Percentiles rank a stretch among this genome's conserved stretches.
These are phyloP conservation scores for Leucoptera coffeella DNA, from an alignment of 2,888 invertebrate species.

Conservation along the genomic window DNA sequence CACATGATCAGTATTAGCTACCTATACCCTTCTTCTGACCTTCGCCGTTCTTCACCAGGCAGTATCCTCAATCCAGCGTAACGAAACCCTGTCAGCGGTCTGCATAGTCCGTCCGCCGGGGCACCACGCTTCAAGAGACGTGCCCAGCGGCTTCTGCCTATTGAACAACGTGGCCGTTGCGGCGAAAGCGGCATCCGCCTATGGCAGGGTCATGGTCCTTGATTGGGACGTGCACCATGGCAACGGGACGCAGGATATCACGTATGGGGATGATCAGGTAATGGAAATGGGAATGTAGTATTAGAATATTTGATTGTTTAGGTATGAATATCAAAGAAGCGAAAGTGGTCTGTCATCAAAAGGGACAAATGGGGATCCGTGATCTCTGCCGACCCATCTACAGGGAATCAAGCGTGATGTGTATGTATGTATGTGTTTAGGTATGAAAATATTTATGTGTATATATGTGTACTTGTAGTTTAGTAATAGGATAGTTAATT, in stretches of 20 bases:
- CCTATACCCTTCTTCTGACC: no score
- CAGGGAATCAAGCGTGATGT: no score
- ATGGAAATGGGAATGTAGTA: constrained; percentile 3
- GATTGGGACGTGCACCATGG: constrained; percentile 98
- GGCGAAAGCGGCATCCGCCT: constrained; percentile 61
- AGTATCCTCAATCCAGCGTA: constrained; percentile 64
- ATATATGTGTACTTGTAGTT: no score
- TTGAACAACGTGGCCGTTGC: constrained; percentile 83
- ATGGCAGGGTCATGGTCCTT: constrained; percentile 62
- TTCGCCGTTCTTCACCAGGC: no score
- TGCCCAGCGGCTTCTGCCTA: constrained; percentile 84
- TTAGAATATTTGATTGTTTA: neutral
- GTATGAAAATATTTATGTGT: no score
- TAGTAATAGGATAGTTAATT: no score
- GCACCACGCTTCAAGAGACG: constrained; percentile 75
- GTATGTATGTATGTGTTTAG: neutral
- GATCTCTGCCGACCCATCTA: no score
- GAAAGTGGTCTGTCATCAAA: no score
- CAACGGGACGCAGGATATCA: constrained; percentile 82
- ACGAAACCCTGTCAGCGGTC: constrained; percentile 62
- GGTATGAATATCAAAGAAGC: no score
- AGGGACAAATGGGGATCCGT: no score
- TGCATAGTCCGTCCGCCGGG: constrained; percentile 88
- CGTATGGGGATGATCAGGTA: constrained; percentile 58
- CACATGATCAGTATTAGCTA: no score